phyloP scores from a whole-genome alignment of 2,797 vertebrate species.

The Sebastes cheni region DNA sequence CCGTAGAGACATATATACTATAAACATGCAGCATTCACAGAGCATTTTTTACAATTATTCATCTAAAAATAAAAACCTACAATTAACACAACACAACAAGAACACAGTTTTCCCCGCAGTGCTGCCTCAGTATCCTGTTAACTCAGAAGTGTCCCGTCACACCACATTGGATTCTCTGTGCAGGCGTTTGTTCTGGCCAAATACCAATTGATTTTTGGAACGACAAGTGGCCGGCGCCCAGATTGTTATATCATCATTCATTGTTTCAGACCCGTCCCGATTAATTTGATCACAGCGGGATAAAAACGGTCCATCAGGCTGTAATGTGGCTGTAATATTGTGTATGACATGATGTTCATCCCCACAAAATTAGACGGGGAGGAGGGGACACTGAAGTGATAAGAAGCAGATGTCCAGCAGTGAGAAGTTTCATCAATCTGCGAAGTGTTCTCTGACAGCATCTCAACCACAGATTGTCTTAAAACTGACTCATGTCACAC shows the following conservation, averaged over 20 bases:
- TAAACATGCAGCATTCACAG: neutral
- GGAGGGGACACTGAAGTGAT: neutral
- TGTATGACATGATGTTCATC: slow-evolving; percentile 40
- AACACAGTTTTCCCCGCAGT: neutral
- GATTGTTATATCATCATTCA: slow-evolving; percentile 68
- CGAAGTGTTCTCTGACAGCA: neutral
- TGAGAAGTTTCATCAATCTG: slow-evolving; percentile 23
- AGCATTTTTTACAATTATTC: neutral
- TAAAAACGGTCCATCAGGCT: slow-evolving; percentile 58
- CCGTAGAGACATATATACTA: neutral
- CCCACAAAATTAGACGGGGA: slow-evolving; percentile 16
- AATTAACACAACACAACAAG: neutral
- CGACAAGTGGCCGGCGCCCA: slow-evolving; percentile 50
- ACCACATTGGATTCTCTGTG: slow-evolving; percentile 43
- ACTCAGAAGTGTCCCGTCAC: slow-evolving; percentile 30
- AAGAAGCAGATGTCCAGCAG: slow-evolving; percentile 41
- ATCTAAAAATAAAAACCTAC: neutral
- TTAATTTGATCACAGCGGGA: slow-evolving; percentile 64
- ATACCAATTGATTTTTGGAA: slow-evolving; percentile 65
- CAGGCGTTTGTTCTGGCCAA: slow-evolving; percentile 58
- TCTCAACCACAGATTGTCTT: neutral
- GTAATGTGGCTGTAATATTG: slow-evolving; percentile 59
- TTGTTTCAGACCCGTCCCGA: slow-evolving; percentile 61
- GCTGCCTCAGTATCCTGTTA: slow-evolving; percentile 21
- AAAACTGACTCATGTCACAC: neutral